Base-by-base conservation (phyloP, 2,888 invertebrate genomes). In the Nomada lathburiana region DNA sequence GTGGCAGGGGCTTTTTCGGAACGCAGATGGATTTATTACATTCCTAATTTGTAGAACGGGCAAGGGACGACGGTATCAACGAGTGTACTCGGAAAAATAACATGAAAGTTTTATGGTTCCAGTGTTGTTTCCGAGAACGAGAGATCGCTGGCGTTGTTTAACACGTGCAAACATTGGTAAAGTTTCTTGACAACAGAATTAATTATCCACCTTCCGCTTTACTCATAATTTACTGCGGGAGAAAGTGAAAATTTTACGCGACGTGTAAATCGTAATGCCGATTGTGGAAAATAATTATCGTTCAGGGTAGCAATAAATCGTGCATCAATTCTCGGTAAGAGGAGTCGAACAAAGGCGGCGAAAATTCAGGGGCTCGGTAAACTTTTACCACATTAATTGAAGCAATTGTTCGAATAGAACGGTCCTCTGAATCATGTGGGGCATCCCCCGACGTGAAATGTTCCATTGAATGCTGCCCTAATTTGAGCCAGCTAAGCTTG, bases 341-440 rank as follows among this genome's bases (percentile, higher is more conserved):
- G 29, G 29, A 36, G 16, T 73, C 13, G 23, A 50, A 29, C 29
- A 18, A 1, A 69, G 62, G 44, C 44, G 42, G 44, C 44, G 69
- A 44, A 29, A 62, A 76, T 63, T 47, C 64, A 69, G 29, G n/a
- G 23, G 11, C 50, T n/a, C 23, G 63, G 69, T 65, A 11, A 64
- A 69, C 13, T 70, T 70, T 73, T 16, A 11, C 59, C 50, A 16
- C 47, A 42, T 76, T 59, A 85, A 86, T 69, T 74, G 79, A 60
- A 79, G 63, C 62, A 64, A 83, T 83, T 83, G 70, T 69, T 74
- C 23, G 29, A 65, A 23, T 57, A 29, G 53, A 75, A 75, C 65
- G 44, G 74, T 62, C 44, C n/a, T 60, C 67, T 86, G 86, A 86
- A 84, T 86, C 86, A 81, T 78, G 65, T 78, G 65, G 78, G 76